Base-by-base conservation (phyloP, 2,888 invertebrate genomes). In the Macrophya alboannulata region DNA sequence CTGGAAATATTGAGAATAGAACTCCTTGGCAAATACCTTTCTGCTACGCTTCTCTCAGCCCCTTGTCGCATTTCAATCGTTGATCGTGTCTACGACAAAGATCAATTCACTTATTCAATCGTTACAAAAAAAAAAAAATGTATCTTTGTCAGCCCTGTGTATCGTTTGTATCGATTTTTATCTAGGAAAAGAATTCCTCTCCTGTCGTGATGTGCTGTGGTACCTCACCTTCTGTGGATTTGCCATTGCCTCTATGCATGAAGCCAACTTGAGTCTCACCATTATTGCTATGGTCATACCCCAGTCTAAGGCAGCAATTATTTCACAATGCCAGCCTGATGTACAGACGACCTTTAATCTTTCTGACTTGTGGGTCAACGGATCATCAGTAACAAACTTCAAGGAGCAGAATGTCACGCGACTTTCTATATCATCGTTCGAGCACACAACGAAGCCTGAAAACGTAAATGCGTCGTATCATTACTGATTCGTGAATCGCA, bases 211-310 rank as follows among this genome's bases (percentile, higher is more conserved):
- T 59, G 95, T 96, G 15, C 92, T 96, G 15, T 96, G 96, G 96
- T 94, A 95, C 88, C 91, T 96, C 89, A 95, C 95, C 1, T 96
- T 96, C 91, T 93, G 94, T 85, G 96, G 96, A n/a, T 96, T 96
- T 89, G 96, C 95, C 8, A 95, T 96, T 82, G 96, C 96, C 92
- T 96, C 96, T 90, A 96, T 96, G 95, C 94, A 96, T 21, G 94
- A 96, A 40, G 95, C 96, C 84, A 96, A 96, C 92, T 92, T 96
- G 84, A 96, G 96, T 90, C 95, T 96, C 84, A 95, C 96, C 40
- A 96, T 96, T 88, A 96, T 96, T 79, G 95, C 96, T 74, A 96
- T 96, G 96, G 95, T 95, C 12, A 74, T 91, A 45, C 91, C 91
- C 4, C 89, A 90, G 45, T 83, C 89, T 5, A 87, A 88, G 77